Evolutionary conservation across 2,888 invertebrate genomes (phyloP).

Genomic region (Platycheirus albimanus): DNA sequence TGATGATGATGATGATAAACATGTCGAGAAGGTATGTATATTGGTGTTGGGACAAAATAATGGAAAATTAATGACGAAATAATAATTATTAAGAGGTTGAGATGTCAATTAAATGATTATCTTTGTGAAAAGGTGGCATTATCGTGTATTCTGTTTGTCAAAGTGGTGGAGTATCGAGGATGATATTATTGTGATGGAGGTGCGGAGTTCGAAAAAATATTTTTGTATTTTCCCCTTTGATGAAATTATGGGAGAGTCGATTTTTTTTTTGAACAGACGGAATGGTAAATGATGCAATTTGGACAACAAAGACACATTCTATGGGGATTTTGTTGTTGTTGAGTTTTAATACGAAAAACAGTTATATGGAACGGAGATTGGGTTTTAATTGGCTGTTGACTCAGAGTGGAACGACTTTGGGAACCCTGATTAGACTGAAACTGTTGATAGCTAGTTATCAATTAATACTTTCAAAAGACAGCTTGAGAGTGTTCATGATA

Average conservation of each 20-base stretch:
- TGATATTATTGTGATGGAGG: not conserved
- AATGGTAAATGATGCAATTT: not conserved
- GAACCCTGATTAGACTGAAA: too few species aligned
- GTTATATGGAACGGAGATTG: too few species aligned
- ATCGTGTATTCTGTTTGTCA: constrained; percentile 10
- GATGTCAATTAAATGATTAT: constrained; percentile 57
- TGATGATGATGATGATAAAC: too few species aligned
- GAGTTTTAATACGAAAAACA: too few species aligned
- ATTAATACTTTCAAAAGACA: too few species aligned
- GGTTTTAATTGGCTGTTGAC: too few species aligned
- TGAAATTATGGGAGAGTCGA: not conserved
- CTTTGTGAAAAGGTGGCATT: constrained; percentile 5
- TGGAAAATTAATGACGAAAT: constrained; percentile 53
- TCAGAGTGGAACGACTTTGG: too few species aligned
- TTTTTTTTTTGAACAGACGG: not conserved
- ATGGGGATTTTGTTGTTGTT: too few species aligned
- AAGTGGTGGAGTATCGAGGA: too few species aligned
- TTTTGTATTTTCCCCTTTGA: not conserved
- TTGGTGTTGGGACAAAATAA: not conserved
- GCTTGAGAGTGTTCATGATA: too few species aligned
- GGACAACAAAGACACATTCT: too few species aligned
- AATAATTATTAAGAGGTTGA: constrained; percentile 49
- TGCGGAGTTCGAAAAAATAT: constrained; percentile 27
- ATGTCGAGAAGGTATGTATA: constrained; percentile 8
- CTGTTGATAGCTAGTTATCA: too few species aligned